Base-by-base conservation (phyloP, 1,140 invertebrate genomes). In the Neodiprion virginianus region DNA sequence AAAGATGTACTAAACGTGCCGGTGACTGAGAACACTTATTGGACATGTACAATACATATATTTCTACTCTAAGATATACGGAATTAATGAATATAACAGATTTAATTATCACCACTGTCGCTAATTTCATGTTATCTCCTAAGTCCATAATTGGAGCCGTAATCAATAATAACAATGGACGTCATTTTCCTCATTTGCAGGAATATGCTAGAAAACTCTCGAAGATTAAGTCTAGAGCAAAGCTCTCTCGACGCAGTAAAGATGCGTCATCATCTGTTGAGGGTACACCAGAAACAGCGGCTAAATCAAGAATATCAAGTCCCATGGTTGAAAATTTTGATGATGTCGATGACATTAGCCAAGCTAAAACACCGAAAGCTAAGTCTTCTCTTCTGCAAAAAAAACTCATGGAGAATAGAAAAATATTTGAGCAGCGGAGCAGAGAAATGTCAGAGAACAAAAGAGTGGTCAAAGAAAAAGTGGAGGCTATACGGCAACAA, bases 401-500 rank as follows among this genome's bases (percentile, higher is more conserved):
- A 72, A 89, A 88, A 75, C 74, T 89, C 9, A 86, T 81, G 0
- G 88, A 89, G 72, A 86, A 89, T 78, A 84, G 86, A 21, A 87
- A 85, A 75, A 88, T 83, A 72, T 89, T 89, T 67, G 85, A 89
- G 66, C 82, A 85, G 50, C 79, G 87, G 40, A 88, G 79, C 66
- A 88, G 86, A 76, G 85, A 88, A 77, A 78, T 88, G 65, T 86
- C 81, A 8, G 86, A 88, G 72, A 88, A 79, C 23, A 87, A 88
- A 78, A 82, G 86, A 23, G 88, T 81, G 2, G 86, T 86, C 1
- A 86, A 88, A 74, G 88, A 88, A 73, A 88, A 88, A 75, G 86
- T 89, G 7, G 86, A 88, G 74, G 85, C 86, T 28, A 84, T 89
- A 4, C 84, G 83, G 12, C 87, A 88, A 69, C 85, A 88, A 72